Percentiles rank a stretch among this genome's conserved stretches.
Conservation (phyloP, 2,797 vertebrate genomes). For the Ciconia nigra region DNA sequence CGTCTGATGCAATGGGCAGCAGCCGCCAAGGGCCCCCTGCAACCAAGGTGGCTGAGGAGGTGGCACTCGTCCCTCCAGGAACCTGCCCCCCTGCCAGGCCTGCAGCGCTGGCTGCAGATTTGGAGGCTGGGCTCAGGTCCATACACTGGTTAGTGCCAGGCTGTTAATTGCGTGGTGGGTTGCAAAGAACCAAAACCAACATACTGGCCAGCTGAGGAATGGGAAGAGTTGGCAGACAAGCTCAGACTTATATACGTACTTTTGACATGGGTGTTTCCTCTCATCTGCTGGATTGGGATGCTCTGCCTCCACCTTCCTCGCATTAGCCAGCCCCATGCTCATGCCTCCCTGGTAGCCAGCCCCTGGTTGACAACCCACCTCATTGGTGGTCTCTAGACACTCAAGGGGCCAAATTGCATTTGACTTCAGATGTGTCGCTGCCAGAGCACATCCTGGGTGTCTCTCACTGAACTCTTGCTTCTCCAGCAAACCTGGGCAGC, state of each 20-base stretch:
- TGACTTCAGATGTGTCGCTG: not conserved
- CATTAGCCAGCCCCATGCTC: not conserved
- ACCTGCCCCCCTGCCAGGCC: not conserved
- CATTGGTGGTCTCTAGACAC: not conserved
- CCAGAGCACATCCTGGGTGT: not conserved
- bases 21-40: not conserved
- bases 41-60: no score
- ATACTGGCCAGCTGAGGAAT: not conserved
- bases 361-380: not conserved
- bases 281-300: not conserved
- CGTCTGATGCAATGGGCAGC: no score
- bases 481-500: not conserved
- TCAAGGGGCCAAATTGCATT: not conserved
- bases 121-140: not conserved
- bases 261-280: not conserved
- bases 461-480: not conserved
- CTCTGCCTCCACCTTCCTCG: not conserved
- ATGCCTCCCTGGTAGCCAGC: not conserved
- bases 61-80: not conserved
- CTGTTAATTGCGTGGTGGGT: no score
- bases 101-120: not conserved
- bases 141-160: not conserved
- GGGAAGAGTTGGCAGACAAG: no score
- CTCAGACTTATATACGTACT: not conserved
- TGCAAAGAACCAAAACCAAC: not conserved